These are phyloP conservation scores for Neotoma lepida DNA, from an alignment of 2,113 vertebrate species.

Conservation along the genomic window DNA sequence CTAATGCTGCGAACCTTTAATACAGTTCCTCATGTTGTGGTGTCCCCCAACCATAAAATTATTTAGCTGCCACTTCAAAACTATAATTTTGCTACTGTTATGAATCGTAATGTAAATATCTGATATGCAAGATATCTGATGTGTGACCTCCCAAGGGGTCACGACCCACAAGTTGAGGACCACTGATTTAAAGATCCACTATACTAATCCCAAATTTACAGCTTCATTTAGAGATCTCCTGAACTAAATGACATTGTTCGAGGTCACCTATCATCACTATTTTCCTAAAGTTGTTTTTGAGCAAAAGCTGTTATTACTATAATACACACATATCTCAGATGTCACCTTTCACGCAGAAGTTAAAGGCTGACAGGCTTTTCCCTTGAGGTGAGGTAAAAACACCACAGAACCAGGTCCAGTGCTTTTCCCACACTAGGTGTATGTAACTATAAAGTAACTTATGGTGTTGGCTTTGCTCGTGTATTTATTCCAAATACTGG, in stretches of 20 bases:
- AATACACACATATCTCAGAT: conserved; percentile 56
- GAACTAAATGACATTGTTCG: conserved; percentile 73
- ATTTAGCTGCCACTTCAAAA: background rate
- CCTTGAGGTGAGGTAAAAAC: background rate
- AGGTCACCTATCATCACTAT: conserved; percentile 46
- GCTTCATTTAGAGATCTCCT: conserved; percentile 66
- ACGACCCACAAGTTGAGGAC: background rate
- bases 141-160: too few relatives aligned
- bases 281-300: conserved; percentile 57
- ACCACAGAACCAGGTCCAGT: conserved; percentile 43
- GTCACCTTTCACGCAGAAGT: conserved; percentile 66
- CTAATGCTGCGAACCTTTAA: background rate
- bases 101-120: background rate
- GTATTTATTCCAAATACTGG: background rate
- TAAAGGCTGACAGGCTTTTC: conserved; percentile 61
- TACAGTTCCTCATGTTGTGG: background rate
- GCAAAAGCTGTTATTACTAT: conserved; percentile 62
- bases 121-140: background rate
- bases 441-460: conserved; percentile 71
- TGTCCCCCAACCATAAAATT: background rate
- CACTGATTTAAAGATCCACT: background rate
- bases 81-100: background rate
- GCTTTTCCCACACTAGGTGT: conserved; percentile 64
- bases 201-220: conserved; percentile 64
- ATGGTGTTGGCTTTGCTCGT: background rate